Evolutionary conservation across 2,888 invertebrate species (phyloP).

Genomic region (Drosophila nr. fundita): DNA sequence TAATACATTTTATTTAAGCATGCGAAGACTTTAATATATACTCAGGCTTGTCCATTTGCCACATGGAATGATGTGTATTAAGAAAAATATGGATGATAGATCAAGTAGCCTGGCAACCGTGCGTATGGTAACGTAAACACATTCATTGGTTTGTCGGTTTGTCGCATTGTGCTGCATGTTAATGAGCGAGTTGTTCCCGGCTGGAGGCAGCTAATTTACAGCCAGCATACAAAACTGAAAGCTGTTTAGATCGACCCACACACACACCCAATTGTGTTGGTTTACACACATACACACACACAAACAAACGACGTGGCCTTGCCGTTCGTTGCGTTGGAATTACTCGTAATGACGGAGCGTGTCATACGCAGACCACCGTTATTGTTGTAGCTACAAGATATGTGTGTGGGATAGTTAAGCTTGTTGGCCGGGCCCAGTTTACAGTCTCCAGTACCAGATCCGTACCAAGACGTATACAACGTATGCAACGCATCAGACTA

Average conservation of each 20-base stretch:
- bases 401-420: conserved; percentile 53
- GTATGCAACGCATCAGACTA: conserved; percentile 24
- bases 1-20: background rate
- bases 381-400: conserved; percentile 45
- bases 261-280: conserved; percentile 17
- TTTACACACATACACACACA: conserved; percentile 10
- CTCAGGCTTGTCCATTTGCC: background rate
- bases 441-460: conserved; percentile 16
- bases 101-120: conserved; percentile 23
- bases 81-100: background rate
- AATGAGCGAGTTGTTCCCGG: conserved; percentile 21
- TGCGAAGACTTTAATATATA: background rate
- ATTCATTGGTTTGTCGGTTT: conserved; percentile 38
- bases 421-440: conserved; percentile 36
- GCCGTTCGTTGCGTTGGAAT: conserved; percentile 52
- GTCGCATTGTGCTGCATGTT: conserved; percentile 45
- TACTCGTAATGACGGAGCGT: conserved; percentile 45
- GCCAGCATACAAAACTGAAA: conserved; percentile 46
- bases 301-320: conserved; percentile 60
- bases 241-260: conserved; percentile 35
- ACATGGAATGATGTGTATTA: background rate
- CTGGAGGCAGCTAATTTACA: conserved; percentile 36
- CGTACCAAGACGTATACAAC: conserved; percentile 12
- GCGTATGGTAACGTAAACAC: conserved; percentile 62
- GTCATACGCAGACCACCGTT: conserved; percentile 61